phyloP scores from a whole-genome alignment of 1,140 invertebrate genomes.

The Magallana ariakensis region DNA sequence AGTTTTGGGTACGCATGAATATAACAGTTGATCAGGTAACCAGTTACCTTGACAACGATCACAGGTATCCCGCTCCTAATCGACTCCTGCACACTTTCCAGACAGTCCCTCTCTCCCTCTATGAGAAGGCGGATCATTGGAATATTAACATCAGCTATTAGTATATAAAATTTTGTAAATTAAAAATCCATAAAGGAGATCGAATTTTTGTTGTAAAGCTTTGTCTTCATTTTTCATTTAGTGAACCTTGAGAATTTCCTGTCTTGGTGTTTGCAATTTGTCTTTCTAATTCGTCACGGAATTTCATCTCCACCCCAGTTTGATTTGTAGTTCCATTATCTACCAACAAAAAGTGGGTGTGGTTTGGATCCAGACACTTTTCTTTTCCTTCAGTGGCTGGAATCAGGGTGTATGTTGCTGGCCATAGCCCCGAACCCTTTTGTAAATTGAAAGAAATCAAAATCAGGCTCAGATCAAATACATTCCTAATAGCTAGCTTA shows the following conservation, averaged over 20 bases:
- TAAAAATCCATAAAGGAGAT: too few relatives aligned
- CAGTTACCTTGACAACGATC: slow-evolving; percentile 75
- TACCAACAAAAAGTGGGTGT: slow-evolving; percentile 81
- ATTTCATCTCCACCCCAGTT: slow-evolving; percentile 74
- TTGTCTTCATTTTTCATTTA: too few relatives aligned
- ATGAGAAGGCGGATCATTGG: slow-evolving; percentile 75
- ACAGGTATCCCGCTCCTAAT: slow-evolving; percentile 74
- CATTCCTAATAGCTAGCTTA: too few relatives aligned
- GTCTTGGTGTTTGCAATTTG: slow-evolving; percentile 68
- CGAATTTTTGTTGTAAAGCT: too few relatives aligned
- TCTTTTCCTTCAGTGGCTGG: slow-evolving; percentile 48
- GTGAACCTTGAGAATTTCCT: slow-evolving; percentile 57
- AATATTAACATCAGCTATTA: slow-evolving; percentile 55
- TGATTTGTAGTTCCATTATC: slow-evolving; percentile 77
- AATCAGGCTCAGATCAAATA: too few relatives aligned
- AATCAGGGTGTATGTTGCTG: slow-evolving; percentile 66
- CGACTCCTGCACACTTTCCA: slow-evolving; percentile 72
- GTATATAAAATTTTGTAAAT: not conserved
- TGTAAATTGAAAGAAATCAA: not conserved
- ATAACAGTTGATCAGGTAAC: too few relatives aligned
- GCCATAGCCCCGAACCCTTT: slow-evolving; percentile 64
- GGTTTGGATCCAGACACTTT: slow-evolving; percentile 79
- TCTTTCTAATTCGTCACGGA: slow-evolving; percentile 73
- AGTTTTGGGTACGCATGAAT: too few relatives aligned
- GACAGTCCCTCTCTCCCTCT: slow-evolving; percentile 75